Evolutionary conservation across 2,797 vertebrate genomes (phyloP).

Genomic region (Peromyscus attwateri): DNA sequence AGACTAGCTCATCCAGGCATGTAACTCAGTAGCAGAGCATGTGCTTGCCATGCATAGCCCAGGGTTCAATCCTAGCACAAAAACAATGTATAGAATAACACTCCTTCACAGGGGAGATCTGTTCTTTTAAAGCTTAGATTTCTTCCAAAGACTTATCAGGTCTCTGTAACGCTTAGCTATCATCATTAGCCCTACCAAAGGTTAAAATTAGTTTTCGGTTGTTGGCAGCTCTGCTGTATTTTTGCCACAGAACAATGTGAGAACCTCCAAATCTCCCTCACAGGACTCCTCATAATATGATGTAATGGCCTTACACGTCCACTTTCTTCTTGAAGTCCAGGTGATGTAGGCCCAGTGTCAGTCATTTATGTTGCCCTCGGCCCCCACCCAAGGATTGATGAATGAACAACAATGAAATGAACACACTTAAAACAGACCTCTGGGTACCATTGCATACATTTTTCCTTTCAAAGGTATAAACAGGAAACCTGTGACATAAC

Average conservation of each 20-base stretch:
- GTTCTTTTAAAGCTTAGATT: constrained; percentile 30
- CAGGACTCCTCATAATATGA: background rate
- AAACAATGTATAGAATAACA: background rate
- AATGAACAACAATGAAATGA: constrained; percentile 56
- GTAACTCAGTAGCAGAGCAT: background rate
- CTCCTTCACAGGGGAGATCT: background rate
- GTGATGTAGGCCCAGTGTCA: background rate
- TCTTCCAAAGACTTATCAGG: background rate
- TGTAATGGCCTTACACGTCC: background rate
- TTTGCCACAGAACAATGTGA: constrained; percentile 42
- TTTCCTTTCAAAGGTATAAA: constrained; percentile 62
- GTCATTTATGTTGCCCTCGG: background rate
- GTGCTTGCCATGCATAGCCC: background rate
- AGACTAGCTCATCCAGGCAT: background rate
- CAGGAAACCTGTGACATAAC: constrained; percentile 40
- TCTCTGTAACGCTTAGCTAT: constrained; percentile 21
- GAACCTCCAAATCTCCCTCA: background rate
- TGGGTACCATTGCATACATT: background rate
- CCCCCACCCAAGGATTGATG: background rate
- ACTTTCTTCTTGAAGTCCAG: background rate
- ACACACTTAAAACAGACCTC: constrained; percentile 55
- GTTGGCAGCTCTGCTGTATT: constrained; percentile 1
- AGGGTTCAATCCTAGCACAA: background rate
- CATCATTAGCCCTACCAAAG: background rate
- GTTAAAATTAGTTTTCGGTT: constrained; percentile 46